Evolutionary conservation across 2,797 vertebrate species (phyloP).

Genomic region (Decapterus maruadsi): DNA sequence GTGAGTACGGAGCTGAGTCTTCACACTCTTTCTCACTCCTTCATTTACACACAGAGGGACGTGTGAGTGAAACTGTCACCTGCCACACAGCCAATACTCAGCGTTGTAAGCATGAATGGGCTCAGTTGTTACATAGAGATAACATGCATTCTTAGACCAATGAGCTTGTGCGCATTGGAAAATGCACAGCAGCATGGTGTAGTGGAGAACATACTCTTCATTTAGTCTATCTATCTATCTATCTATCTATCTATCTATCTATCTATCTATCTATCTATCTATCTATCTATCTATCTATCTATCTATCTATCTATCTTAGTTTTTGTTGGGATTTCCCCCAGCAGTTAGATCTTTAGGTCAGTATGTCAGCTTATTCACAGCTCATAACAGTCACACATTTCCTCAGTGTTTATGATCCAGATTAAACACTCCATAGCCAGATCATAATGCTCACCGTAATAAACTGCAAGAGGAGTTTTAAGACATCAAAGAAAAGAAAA

Average conservation of each 20-base stretch:
- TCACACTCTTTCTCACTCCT: background rate
- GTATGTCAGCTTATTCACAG: conserved; percentile 34
- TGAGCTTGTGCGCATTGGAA: no score
- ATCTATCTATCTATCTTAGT: conserved; percentile 25
- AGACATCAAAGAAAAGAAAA: conserved; percentile 9
- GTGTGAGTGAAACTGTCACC: conserved; percentile 29
- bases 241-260: background rate
- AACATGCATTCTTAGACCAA: background rate
- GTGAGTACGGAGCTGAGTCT: conserved; percentile 39
- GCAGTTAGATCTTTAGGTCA: conserved; percentile 18
- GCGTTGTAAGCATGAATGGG: background rate
- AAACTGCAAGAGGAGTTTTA: conserved; percentile 11
- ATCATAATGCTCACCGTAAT: background rate
- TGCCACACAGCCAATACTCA: conserved; percentile 10
- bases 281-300: conserved; percentile 41
- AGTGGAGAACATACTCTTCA: background rate
- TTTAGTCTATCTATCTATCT: no score
- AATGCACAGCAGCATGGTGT: background rate
- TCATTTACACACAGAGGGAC: background rate
- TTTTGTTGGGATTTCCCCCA: background rate
- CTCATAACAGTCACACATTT: conserved; percentile 5
- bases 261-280: conserved; percentile 31
- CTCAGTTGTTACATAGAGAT: background rate
- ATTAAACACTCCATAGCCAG: conserved; percentile 3
- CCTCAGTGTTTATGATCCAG: conserved; percentile 21